phyloP scores from a whole-genome alignment of 2,888 invertebrate genomes.

The Nomada goodeniana region DNA sequence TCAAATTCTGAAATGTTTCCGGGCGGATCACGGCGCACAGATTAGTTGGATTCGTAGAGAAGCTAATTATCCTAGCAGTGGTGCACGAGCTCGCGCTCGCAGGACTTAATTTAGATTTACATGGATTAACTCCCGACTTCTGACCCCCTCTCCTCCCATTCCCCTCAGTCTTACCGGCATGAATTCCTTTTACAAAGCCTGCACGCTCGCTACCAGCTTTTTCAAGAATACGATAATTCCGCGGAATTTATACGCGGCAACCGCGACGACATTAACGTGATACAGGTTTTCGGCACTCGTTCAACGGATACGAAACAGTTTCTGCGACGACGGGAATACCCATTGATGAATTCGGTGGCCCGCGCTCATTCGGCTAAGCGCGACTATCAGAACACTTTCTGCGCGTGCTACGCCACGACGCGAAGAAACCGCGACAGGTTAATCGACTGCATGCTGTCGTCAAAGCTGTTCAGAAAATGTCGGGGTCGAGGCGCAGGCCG shows the following conservation, averaged over 20 bases:
- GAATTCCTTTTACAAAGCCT: conserved; percentile 43
- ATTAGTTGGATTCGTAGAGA: conserved; percentile 61
- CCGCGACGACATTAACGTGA: conserved; percentile 20
- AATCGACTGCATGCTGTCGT: background rate
- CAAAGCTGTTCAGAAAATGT: conserved; percentile 35
- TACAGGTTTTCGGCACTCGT: conserved; percentile 22
- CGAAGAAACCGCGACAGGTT: conserved; percentile 19
- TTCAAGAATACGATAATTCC: conserved; percentile 49
- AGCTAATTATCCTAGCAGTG: conserved; percentile 58
- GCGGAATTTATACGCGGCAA: conserved; percentile 31
- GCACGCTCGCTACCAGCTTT: conserved; percentile 32
- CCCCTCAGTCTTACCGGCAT: conserved; percentile 22
- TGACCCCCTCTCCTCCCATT: conserved; percentile 29
- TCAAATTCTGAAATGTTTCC: conserved; percentile 58
- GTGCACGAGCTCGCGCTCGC: conserved; percentile 56
- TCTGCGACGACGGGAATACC: conserved; percentile 12
- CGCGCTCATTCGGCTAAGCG: conserved; percentile 24
- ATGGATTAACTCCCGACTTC: conserved; percentile 63
- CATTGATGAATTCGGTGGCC: conserved; percentile 16
- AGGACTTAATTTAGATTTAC: conserved; percentile 64
- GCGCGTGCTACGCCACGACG: background rate
- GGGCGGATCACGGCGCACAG: conserved; percentile 54
- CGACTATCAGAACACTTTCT: conserved; percentile 47
- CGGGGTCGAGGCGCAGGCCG: background rate
- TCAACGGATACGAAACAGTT: background rate